Conservation (phyloP, 1,140 invertebrate species). For the Campoletis sonorensis region DNA sequence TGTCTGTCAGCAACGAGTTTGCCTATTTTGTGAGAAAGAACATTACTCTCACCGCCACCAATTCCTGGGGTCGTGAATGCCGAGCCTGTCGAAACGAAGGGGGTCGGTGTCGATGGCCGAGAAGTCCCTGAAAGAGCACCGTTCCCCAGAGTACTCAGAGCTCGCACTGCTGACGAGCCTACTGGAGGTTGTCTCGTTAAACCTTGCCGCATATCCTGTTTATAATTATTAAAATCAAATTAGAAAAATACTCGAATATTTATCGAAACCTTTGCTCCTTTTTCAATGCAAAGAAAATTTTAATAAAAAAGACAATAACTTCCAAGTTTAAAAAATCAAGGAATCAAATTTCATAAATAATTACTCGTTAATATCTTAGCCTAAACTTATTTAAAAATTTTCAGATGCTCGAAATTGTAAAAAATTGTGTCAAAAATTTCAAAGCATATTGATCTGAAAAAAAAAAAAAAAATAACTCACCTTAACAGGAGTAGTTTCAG, state of each 20-base stretch:
- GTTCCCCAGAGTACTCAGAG: constrained; percentile 77
- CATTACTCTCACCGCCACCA: constrained; percentile 55
- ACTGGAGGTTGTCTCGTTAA: constrained; percentile 71
- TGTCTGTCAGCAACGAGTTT: constrained; percentile 71
- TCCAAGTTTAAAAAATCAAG: too few relatives aligned
- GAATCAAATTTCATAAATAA: too few relatives aligned
- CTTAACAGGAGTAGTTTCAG: constrained; percentile 90
- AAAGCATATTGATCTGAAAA: not conserved
- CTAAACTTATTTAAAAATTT: too few relatives aligned
- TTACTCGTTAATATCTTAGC: too few relatives aligned
- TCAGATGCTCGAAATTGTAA: too few relatives aligned
- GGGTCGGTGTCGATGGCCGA: constrained; percentile 70
- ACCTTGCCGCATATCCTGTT: constrained; percentile 71
- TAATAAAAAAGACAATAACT: too few relatives aligned
- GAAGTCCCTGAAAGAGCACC: constrained; percentile 66
- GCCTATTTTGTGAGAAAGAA: constrained; percentile 67
- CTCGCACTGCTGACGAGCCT: constrained; percentile 81
- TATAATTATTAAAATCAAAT: not conserved
- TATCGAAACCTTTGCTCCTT: too few relatives aligned
- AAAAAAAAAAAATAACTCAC: constrained; percentile 69
- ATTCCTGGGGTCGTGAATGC: constrained; percentile 40
- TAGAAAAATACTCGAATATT: too few relatives aligned
- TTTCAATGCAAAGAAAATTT: too few relatives aligned
- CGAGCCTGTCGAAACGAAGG: constrained; percentile 52
- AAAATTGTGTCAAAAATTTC: too few relatives aligned